Conservation (phyloP, 2,888 invertebrate species). For the Noctua janthe region DNA sequence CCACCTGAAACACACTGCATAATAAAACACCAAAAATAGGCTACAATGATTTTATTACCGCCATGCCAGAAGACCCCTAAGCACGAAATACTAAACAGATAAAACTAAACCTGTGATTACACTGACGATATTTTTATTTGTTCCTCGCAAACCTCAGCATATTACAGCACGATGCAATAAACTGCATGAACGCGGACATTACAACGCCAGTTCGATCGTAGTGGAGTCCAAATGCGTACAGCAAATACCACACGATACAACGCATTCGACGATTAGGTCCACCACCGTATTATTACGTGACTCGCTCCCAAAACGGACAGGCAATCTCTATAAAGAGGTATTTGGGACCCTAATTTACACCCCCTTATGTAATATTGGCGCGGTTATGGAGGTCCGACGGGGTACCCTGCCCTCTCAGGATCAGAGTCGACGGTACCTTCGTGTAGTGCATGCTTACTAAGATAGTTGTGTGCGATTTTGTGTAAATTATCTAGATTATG, state of each 20-base stretch:
- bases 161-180: conserved; percentile 56
- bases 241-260: conserved; percentile 77
- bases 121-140: conserved; percentile 25
- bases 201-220: conserved; percentile 44
- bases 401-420: conserved; percentile 72
- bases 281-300: conserved; percentile 88
- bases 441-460: conserved; percentile 31
- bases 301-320: conserved; percentile 83
- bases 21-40: neutral
- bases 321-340: conserved; percentile 88
- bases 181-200: conserved; percentile 59
- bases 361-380: conserved; percentile 86
- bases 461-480: conserved; percentile 29
- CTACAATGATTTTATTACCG: neutral
- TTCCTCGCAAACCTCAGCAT: conserved; percentile 16
- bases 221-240: conserved; percentile 67
- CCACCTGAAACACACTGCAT: neutral
- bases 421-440: conserved; percentile 65
- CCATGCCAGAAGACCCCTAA: neutral
- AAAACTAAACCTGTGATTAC: neutral
- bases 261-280: conserved; percentile 78
- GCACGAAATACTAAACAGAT: neutral
- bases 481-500: conserved; percentile 14
- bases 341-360: conserved; percentile 89
- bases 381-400: conserved; percentile 83